These are phyloP conservation scores for Lottia gigantea DNA, from an alignment of 2,888 invertebrate species.

Conservation along the genomic window DNA sequence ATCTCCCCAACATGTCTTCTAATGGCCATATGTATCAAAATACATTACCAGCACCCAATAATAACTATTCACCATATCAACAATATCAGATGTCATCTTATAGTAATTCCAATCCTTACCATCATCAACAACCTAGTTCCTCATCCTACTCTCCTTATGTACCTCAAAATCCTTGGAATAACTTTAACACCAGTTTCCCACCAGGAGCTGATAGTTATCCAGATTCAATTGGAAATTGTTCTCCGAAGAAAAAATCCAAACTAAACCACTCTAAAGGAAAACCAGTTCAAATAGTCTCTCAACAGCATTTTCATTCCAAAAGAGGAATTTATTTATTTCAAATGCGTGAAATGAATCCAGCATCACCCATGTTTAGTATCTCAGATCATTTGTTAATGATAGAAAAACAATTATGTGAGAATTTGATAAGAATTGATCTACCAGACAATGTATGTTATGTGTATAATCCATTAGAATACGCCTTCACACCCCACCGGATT, in stretches of 20 bases:
- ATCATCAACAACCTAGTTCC: not conserved
- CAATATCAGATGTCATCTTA: slow-evolving; percentile 2
- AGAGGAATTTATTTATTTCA: slow-evolving; percentile 28
- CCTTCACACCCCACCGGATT: slow-evolving; percentile 79
- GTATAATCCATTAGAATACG: slow-evolving; percentile 90
- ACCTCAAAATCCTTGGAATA: slow-evolving; percentile 15
- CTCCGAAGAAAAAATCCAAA: slow-evolving; percentile 9
- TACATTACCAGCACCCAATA: not conserved
- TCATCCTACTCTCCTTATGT: not conserved
- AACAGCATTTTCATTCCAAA: slow-evolving; percentile 24
- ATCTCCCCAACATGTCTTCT: not conserved
- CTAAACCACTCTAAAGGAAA: not conserved
- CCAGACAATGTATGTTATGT: slow-evolving; percentile 75
- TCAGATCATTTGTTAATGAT: slow-evolving; percentile 48
- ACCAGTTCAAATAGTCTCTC: slow-evolving; percentile 6
- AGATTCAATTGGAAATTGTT: slow-evolving; percentile 17
- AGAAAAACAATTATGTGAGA: slow-evolving; percentile 54
- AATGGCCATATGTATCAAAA: slow-evolving; percentile 7
- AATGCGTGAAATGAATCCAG: not conserved
- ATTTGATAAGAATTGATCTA: slow-evolving; percentile 71
- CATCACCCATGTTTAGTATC: slow-evolving; percentile 12
- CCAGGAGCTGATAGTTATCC: slow-evolving; percentile 14
- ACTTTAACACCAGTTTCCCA: slow-evolving; percentile 19
- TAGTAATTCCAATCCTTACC: slow-evolving; percentile 1
- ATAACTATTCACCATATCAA: slow-evolving; percentile 4